These are phyloP conservation scores for Saturnia japonica DNA, from an alignment of 2,888 invertebrate genomes.

Conservation along the genomic window DNA sequence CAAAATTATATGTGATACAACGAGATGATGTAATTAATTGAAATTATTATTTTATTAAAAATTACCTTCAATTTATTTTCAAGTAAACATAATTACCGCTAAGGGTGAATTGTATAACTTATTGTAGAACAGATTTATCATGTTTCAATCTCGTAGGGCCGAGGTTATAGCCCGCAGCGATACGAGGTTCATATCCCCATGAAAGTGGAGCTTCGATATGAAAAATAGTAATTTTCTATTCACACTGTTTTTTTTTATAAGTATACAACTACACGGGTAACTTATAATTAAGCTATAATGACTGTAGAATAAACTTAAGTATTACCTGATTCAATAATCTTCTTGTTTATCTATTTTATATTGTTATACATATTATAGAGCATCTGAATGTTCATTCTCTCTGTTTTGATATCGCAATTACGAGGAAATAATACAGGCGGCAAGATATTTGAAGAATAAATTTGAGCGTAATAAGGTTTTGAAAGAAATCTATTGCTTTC, in stretches of 20 bases:
- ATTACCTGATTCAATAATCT: neutral
- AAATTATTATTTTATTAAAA: neutral
- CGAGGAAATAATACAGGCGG: no score
- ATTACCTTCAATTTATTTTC: constrained; percentile 45
- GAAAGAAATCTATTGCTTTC: no score
- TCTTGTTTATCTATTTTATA: neutral
- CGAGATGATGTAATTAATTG: neutral
- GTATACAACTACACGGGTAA: constrained; percentile 22
- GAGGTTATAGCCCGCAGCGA: constrained; percentile 40
- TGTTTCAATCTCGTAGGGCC: constrained; percentile 59
- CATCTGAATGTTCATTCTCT: neutral
- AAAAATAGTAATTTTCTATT: constrained; percentile 45
- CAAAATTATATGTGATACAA: no score
- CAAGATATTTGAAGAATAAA: no score
- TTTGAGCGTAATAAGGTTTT: no score
- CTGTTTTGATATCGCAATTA: neutral
- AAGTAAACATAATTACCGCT: constrained; percentile 54
- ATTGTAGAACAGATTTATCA: constrained; percentile 62
- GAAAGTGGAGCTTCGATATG: constrained; percentile 20
- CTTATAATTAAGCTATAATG: constrained; percentile 30
- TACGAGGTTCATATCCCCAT: constrained; percentile 29
- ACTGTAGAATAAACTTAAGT: constrained; percentile 24
- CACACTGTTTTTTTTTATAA: constrained; percentile 36
- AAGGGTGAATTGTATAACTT: constrained; percentile 42
- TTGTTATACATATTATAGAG: neutral